Percentiles rank a stretch among this genome's conserved stretches.
Evolutionary conservation across 2,888 invertebrate genomes (phyloP).

Genomic region (Allolobophora icterica): DNA sequence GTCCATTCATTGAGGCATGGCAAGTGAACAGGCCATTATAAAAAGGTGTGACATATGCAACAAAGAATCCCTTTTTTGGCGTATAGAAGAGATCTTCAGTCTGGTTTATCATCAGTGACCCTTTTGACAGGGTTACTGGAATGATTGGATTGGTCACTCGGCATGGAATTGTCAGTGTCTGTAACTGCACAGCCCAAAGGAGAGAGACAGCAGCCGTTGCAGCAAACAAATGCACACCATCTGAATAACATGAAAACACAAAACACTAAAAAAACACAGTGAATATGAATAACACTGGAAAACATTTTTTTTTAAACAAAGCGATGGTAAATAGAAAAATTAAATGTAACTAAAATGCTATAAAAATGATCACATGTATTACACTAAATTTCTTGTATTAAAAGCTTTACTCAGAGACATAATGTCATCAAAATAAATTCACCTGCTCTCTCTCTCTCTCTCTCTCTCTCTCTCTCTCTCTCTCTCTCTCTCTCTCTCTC

Average conservation of each 20-base stretch:
- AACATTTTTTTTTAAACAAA: too few species aligned
- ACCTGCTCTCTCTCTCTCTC: too few species aligned
- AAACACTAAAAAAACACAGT: background rate
- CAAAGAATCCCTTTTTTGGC: background rate
- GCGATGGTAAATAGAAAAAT: too few species aligned
- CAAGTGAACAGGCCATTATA: background rate
- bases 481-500: too few species aligned
- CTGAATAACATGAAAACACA: background rate
- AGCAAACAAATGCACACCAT: constrained; percentile 1
- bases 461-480: too few species aligned
- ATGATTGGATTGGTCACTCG: background rate
- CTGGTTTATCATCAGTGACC: background rate
- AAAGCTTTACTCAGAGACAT: background rate
- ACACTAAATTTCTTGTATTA: background rate
- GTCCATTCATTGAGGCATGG: background rate
- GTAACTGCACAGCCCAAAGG: background rate
- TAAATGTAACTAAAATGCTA: background rate
- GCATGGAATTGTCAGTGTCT: background rate
- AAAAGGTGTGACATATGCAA: background rate
- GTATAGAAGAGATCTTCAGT: background rate
- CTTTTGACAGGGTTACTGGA: background rate
- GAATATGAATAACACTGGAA: background rate
- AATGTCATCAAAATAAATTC: background rate
- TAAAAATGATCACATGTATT: background rate
- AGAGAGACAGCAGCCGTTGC: background rate